Base-by-base conservation (phyloP, 2,888 invertebrate genomes). In the Drepana falcataria region DNA sequence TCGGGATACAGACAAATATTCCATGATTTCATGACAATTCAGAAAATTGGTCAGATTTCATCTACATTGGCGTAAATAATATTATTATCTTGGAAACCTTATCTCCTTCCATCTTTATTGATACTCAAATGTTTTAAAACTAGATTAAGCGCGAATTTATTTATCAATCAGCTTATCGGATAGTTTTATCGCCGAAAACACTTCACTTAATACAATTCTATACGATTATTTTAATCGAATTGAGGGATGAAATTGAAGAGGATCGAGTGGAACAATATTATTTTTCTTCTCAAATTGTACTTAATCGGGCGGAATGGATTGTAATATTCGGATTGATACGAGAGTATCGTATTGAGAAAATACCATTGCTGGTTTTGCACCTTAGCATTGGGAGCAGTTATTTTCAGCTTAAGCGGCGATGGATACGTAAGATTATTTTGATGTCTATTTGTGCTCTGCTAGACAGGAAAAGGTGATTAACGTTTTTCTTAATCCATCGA, bases 401-500 rank as follows among this genome's bases (percentile, higher is more conserved):
- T 51, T 9, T 34, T 40, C 33, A 7, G 3, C 6, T 3, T 33
- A 51, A 41, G 4, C 33, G n/a, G 51, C 9, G 40, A 51, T 51
- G 41, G 51, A 5, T 41, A 6, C 40, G 3, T 6, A 49, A 44
- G 6, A 44, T 9, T 2, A 40, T 21, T 21, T 21, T 21, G 21
- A 21, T 21, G 21, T 21, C 21, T 21, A 21, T 21, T 21, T 21
- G 21, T 21, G 21, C 21, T 21, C 1, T 21, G 21, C 21, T 21
- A 21, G 21, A 21, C 21, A 21, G 21, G 21, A 21, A 21, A 21
- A 21, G 21, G 21, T 21, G 47, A 35, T 37, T 41, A 40, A 56
- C 35, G 55, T 51, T 47, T 51, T 21, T 21, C 21, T 21, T 56
- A 56, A 53, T 51, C 53, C 37, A 5, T 37, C 4, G 3, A 37